Conservation (phyloP, 2,888 invertebrate genomes). For the Polydrusus cervinus region DNA sequence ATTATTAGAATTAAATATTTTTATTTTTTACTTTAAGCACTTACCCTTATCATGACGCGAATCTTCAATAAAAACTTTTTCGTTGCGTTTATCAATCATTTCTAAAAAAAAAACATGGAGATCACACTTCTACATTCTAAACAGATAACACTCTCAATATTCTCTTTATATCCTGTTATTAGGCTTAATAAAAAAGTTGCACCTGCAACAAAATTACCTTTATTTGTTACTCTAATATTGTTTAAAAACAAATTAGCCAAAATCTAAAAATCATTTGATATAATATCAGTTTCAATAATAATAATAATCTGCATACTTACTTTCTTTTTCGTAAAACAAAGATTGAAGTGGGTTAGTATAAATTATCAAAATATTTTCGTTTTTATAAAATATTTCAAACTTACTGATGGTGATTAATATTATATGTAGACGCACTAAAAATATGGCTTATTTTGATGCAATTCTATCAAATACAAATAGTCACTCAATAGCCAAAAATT, state of each 20-base stretch:
- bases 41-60: background rate
- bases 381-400: background rate
- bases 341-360: background rate
- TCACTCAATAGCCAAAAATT: too few relatives aligned
- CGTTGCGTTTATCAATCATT: background rate
- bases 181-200: too few relatives aligned
- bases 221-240: background rate
- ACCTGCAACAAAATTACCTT: too few relatives aligned
- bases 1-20: too few relatives aligned
- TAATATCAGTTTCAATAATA: background rate
- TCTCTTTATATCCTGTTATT: too few relatives aligned
- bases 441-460: too few relatives aligned
- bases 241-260: slow-evolving; percentile 5
- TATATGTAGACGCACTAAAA: background rate
- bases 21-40: background rate
- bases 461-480: too few relatives aligned
- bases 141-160: too few relatives aligned
- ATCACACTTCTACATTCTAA: too few relatives aligned
- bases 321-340: background rate
- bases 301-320: background rate
- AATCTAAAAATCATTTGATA: background rate
- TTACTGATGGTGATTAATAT: background rate
- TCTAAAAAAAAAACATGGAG: slow-evolving; percentile 52
- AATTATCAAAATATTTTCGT: slow-evolving; percentile 3
- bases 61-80: background rate